Evolutionary conservation across 2,113 vertebrate species (phyloP).

Genomic region (Empidonax alnorum): DNA sequence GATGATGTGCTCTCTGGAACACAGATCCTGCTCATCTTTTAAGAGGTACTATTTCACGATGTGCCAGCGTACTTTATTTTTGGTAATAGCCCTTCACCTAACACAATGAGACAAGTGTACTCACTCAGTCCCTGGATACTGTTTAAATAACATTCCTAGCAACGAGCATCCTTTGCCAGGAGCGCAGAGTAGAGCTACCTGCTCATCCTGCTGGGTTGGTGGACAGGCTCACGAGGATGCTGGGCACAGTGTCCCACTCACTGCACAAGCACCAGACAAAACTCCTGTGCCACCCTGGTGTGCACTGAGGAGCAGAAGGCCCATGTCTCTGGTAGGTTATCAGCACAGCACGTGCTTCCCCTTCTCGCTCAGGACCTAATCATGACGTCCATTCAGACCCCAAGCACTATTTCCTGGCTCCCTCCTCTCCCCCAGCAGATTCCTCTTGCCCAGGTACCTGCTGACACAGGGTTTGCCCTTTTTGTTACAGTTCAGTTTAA

Average conservation of each 20-base stretch:
- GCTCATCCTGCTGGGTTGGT: neutral
- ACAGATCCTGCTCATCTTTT: constrained; percentile 11
- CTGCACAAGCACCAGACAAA: neutral
- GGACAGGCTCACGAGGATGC: neutral
- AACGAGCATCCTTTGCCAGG: neutral
- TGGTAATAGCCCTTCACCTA: constrained; percentile 37
- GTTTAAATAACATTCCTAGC: neutral
- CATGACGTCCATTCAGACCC: rapidly evolving
- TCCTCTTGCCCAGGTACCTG: neutral
- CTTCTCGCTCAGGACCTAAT: neutral
- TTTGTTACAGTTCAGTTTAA: neutral
- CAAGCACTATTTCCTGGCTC: neutral
- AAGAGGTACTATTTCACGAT: neutral
- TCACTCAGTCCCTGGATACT: neutral
- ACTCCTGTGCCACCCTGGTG: neutral
- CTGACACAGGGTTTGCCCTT: neutral
- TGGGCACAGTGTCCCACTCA: rapidly evolving
- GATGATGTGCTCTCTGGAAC: neutral
- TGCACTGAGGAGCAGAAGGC: rapidly evolving
- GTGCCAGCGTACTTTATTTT: constrained; percentile 17
- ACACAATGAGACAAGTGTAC: neutral
- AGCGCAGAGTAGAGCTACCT: neutral
- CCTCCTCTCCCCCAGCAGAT: neutral
- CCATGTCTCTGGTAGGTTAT: neutral
- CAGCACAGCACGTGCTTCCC: neutral